Conservation (phyloP, 2,797 vertebrate genomes). For the Margarornis squamiger region DNA sequence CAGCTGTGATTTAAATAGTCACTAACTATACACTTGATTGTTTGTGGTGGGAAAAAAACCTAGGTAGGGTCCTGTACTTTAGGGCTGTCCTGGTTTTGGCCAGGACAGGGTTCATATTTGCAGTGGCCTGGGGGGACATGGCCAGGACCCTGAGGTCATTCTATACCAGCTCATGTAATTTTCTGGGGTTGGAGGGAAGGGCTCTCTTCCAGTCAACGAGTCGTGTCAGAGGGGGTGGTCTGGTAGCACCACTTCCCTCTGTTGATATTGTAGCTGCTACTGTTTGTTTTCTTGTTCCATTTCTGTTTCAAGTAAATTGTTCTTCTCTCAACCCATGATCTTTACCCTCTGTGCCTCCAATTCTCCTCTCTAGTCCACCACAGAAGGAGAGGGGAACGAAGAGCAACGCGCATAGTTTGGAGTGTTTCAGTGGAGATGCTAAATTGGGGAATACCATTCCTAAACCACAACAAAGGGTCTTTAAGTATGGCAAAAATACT, state of each 20-base stretch:
- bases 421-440: neutral
- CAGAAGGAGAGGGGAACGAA: neutral
- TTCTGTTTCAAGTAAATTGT: neutral
- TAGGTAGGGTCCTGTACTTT: neutral
- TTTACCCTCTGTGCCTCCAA: neutral
- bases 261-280: neutral
- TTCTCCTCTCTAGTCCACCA: neutral
- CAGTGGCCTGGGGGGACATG: neutral
- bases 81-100: neutral
- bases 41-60: neutral
- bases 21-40: neutral
- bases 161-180: neutral
- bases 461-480: neutral
- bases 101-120: neutral
- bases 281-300: neutral
- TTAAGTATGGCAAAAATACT: neutral
- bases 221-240: neutral
- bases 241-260: fast-evolving
- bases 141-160: neutral
- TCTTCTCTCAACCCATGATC: neutral
- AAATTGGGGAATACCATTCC: neutral
- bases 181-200: neutral
- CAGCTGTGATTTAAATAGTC: neutral
- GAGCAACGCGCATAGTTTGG: fast-evolving
- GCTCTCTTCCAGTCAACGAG: neutral